Percentiles rank a stretch among this genome's conserved stretches.
Evolutionary conservation across 2,888 invertebrate species (phyloP).

Genomic region (Conus canariensis): DNA sequence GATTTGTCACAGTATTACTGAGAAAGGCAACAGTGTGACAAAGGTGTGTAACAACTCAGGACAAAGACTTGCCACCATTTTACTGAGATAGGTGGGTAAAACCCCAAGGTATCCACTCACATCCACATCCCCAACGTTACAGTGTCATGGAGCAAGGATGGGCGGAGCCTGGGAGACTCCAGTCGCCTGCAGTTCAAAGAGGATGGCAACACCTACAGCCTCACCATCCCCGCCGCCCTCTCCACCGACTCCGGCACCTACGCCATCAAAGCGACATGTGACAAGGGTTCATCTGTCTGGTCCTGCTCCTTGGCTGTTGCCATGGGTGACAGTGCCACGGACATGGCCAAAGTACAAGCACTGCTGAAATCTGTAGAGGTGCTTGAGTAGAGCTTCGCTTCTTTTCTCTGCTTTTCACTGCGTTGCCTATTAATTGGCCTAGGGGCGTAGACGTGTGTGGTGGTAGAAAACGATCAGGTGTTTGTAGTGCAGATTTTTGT

Average conservation of each 20-base stretch:
- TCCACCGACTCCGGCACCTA: constrained; percentile 72
- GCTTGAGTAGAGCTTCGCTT: background rate
- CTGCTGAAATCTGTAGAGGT: constrained; percentile 55
- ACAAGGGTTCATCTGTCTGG: constrained; percentile 65
- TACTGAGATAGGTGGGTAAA: too few species aligned
- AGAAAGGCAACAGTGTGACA: too few species aligned
- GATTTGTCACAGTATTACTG: too few species aligned
- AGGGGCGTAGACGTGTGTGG: constrained; percentile 5
- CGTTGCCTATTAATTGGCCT: background rate
- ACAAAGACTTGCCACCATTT: too few species aligned
- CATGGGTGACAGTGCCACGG: constrained; percentile 64
- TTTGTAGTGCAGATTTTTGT: background rate
- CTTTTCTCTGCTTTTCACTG: background rate
- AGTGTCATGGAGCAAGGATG: constrained; percentile 72
- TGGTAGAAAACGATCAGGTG: background rate
- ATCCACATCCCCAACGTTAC: background rate
- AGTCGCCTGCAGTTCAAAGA: constrained; percentile 67
- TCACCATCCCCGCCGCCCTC: constrained; percentile 72
- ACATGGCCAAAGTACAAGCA: constrained; percentile 59
- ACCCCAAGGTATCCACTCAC: too few species aligned
- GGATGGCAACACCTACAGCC: constrained; percentile 60
- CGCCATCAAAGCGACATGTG: constrained; percentile 63
- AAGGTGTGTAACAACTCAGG: too few species aligned
- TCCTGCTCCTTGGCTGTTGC: constrained; percentile 69
- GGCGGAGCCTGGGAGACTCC: constrained; percentile 63